These are phyloP conservation scores for Peucedramus taeniatus DNA, from an alignment of 2,113 vertebrate species.

Conservation along the genomic window DNA sequence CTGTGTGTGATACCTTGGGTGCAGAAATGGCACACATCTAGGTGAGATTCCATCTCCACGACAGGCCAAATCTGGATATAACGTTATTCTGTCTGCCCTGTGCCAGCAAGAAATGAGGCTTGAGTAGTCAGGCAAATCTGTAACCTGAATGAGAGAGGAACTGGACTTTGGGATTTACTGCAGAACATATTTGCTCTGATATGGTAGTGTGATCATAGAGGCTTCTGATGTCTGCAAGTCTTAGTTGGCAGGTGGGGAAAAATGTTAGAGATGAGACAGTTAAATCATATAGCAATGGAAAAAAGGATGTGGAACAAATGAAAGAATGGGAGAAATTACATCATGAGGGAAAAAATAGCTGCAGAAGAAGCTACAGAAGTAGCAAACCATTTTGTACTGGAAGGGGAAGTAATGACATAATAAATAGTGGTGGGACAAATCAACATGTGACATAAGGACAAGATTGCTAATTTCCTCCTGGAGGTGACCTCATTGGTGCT, in stretches of 20 bases:
- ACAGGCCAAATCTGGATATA: neutral
- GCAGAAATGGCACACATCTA: neutral
- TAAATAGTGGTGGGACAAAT: neutral
- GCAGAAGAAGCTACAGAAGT: neutral
- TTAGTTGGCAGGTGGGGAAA: neutral
- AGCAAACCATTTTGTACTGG: neutral
- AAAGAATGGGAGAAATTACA: neutral
- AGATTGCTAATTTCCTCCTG: slow-evolving; percentile 1
- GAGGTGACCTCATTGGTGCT: neutral
- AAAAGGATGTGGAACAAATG: slow-evolving; percentile 1
- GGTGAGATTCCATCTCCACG: neutral
- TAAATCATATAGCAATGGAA: neutral
- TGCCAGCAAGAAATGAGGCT: neutral
- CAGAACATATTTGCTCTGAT: neutral
- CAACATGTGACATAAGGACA: neutral
- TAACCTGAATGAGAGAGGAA: neutral
- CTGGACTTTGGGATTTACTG: neutral
- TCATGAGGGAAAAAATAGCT: slow-evolving; percentile 1
- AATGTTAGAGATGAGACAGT: neutral
- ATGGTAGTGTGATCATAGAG: neutral
- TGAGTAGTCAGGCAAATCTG: neutral
- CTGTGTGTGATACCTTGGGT: neutral
- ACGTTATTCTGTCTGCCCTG: neutral
- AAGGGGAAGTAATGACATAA: neutral
- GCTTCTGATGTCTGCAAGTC: neutral